Percentiles rank a stretch among this genome's conserved stretches.
phyloP scores from a whole-genome alignment of 2,888 invertebrate species.

The Rhamnusium bicolor region DNA sequence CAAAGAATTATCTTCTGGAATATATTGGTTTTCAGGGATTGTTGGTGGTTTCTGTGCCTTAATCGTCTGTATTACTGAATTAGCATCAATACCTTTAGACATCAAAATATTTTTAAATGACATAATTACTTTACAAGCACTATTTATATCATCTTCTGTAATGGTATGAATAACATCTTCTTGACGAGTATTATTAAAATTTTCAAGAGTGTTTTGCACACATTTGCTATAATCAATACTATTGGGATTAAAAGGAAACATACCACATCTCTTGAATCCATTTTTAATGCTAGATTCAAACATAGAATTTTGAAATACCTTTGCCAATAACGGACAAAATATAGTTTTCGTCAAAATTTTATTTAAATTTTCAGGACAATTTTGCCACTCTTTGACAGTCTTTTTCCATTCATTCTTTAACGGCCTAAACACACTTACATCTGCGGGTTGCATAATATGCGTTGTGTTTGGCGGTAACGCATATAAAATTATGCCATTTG shows the following conservation, averaged over 20 bases:
- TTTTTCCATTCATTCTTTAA: background rate
- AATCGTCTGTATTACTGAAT: background rate
- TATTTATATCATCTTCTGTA: background rate
- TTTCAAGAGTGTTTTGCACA: background rate
- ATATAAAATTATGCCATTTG: background rate
- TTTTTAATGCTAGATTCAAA: background rate
- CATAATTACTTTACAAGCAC: background rate
- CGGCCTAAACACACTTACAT: background rate
- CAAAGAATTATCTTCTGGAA: background rate
- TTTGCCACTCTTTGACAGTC: background rate
- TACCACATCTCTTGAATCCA: background rate
- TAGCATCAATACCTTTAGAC: background rate
- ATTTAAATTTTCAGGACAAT: too few species aligned
- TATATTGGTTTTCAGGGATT: background rate
- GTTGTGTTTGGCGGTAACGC: background rate
- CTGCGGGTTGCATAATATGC: background rate
- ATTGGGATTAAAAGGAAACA: background rate
- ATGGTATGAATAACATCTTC: background rate
- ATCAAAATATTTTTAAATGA: background rate
- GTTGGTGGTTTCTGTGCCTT: background rate
- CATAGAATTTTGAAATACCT: background rate
- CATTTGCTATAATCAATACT: background rate
- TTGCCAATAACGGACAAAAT: background rate
- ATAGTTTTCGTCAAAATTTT: background rate
- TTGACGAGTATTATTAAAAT: background rate